Base-by-base conservation (phyloP, 2,797 vertebrate species). In the Cynopterus sphinx region DNA sequence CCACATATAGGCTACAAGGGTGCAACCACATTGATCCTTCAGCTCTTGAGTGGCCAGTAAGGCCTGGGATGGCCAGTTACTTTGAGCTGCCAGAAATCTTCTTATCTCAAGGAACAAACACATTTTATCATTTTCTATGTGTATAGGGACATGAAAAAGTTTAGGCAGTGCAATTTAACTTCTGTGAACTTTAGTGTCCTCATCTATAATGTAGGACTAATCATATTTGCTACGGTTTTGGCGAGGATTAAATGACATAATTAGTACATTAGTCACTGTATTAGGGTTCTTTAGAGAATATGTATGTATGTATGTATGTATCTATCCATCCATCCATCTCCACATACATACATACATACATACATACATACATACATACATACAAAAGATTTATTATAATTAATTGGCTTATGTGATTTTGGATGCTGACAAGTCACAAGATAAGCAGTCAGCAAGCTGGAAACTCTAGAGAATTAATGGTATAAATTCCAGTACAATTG, bases 201-300 rank as follows among this genome's bases (percentile, higher is more conserved):
- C 13, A 61, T 90, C 6, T 67, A 59, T 84, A 95, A 87, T 87
- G 22, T 67, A 39, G 6, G 39, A 16, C 21, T 87, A 57, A 59
- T 78, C 17, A 59, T 90, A 68, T 63, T 87, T 95, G 24, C 13
- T 83, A 70, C 10, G 26, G 11, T 49, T 96, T 91, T 61, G 22
- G 19, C 61, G 85, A 92, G 41, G 24, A 59, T 92, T 92, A 75
- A 87, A 74, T 59, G 22, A 89, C 31, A 73, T n/a, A 68, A 92
- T 71, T 49, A 49, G 5, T 68, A 67, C 39, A 51, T 71, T 87
- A 49, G 57, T 87, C 31, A 87, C 46, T 87, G 1, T 33, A 82
- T 77, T 82, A 68, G 13, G n/a, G 28, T 67, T 82, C 11, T 89
- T 53, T 49, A 93, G 59, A 93, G 33, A 86, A 39, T 78, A 78